These are phyloP conservation scores for Dynastes tityus DNA, from an alignment of 2,888 invertebrate species.

Conservation along the genomic window DNA sequence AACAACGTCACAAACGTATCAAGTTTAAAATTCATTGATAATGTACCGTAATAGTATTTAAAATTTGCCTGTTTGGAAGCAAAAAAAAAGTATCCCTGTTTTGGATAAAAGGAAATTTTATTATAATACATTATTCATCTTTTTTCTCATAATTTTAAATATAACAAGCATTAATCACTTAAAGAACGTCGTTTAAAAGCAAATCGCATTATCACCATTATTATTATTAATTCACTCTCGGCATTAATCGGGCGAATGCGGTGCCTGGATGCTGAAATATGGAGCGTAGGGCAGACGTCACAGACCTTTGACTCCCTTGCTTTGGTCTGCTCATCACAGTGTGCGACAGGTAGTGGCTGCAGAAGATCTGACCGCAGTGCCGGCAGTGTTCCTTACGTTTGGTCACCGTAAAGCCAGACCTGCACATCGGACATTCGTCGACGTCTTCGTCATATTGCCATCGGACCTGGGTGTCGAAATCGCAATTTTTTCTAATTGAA, in stretches of 20 bases:
- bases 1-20: too few relatives aligned
- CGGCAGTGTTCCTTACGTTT: slow-evolving; percentile 68
- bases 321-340: slow-evolving; percentile 89
- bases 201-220: neutral
- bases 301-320: slow-evolving; percentile 91
- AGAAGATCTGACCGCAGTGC: slow-evolving; percentile 98
- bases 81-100: neutral
- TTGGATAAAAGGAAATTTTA: slow-evolving; percentile 37
- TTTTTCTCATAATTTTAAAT: slow-evolving; percentile 8
- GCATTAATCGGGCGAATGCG: slow-evolving; percentile 67
- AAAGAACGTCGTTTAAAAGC: slow-evolving; percentile 15
- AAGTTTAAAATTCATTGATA: too few relatives aligned
- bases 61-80: neutral
- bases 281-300: slow-evolving; percentile 97
- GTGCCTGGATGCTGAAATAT: slow-evolving; percentile 90
- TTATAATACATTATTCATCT: slow-evolving; percentile 45
- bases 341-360: slow-evolving; percentile 86
- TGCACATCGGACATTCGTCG: slow-evolving; percentile 89
- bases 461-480: slow-evolving; percentile 94
- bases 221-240: neutral
- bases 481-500: slow-evolving; percentile 95
- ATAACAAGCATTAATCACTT: slow-evolving; percentile 45
- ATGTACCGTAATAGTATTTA: too few relatives aligned
- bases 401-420: slow-evolving; percentile 73
- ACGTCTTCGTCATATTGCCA: slow-evolving; percentile 99